Evolutionary conservation across 2,888 invertebrate genomes (phyloP), one percentile per base, ranked within the genome.

Genomic region (Drosophila austrosaltans): DNA sequence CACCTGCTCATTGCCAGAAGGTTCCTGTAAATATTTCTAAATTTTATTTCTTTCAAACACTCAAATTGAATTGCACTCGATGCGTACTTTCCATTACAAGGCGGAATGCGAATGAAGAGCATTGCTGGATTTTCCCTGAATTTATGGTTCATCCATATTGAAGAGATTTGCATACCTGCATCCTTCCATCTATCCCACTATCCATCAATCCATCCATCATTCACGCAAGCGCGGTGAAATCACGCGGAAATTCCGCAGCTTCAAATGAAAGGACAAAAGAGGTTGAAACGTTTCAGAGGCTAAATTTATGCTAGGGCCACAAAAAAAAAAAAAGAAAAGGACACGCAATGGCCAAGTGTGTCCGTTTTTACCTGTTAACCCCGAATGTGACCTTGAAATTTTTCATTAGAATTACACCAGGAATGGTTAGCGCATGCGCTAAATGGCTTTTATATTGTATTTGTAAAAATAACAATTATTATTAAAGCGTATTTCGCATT

Each of bases 401-500:
- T 71, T 89, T 85, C 78, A 4, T 3, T 6, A 44, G 89, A 87
- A 89, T 87, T 85, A 77, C 80, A 86, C 82, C 78, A 77, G 72
- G 66, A 78, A 69, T 77, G 78, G 79, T 78, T 81, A 81, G 81
- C 83, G 85, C 85, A 83, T 80, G 87, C 81, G 85, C 84, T 87
- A 89, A 88, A 89, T 87, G 87, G 83, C 81, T 84, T 89, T 87
- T 78, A 82, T 80, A 87, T 84, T 79, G 80, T 81, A 70, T 81
- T 83, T 84, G 85, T 81, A 77, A 76, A 82, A 89, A 89, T 82
- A 86, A 86, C 85, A 85, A 85, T 85, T 87, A 85, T 87, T 87
- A 86, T 86, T 86, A 87, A 86, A 86, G 82, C 82, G 89, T 87
- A 89, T 87, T 86, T 87, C 85, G 81, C 87, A 86, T 87, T 86